Evolutionary conservation across 1,140 invertebrate species (phyloP), one percentile per base, ranked within the genome.

Genomic region (Saxidomus purpurata): DNA sequence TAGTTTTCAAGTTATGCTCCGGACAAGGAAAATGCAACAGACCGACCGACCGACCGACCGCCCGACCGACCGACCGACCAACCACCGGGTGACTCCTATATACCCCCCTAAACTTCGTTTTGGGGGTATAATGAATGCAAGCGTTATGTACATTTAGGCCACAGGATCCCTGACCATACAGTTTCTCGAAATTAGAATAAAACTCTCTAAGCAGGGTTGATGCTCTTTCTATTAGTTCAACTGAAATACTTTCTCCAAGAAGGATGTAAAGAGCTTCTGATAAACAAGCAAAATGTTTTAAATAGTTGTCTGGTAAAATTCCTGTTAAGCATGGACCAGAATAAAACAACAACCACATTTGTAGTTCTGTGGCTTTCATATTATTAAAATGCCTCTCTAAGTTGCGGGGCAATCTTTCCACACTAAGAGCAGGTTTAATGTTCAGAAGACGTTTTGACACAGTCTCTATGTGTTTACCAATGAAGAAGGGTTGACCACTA

Each of bases 331-430:
- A 86, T 43, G 69, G 69, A 8, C 74, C 2, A 49, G 67, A 19
- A 25, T 77, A 86, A 52, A 36, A 84, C 40, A 84, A 34, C 34
- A 84, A 71, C 8, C 11, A 84, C 0, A 40, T 40, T 71, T 71
- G 63, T 9, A 84, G 2, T 43, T 84, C 82, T 28, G 82, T 84
- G 17, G 61, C 82, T 71, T 71, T 84, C 25, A 84, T 47, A 71
- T 84, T 15, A 6, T 38, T 59, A 84, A 69, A 71, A 84, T 84
- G 61, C 31, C 71, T 84, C 71, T 84, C 82, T n/a, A n/a, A n/a
- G n/a, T n/a, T n/a, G 28, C 63, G 1, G 0, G 63, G 43, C 43
- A 47, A 47, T 8, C 43, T 8, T 47, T 47, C 43, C 8, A 47
- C 17, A 47, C n/a, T 9, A 47, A 47, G 8, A 47, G 43, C 8